Evolutionary conservation across 1,140 invertebrate species (phyloP), one percentile per base, ranked within the genome.

Genomic region (Magallana angulata): DNA sequence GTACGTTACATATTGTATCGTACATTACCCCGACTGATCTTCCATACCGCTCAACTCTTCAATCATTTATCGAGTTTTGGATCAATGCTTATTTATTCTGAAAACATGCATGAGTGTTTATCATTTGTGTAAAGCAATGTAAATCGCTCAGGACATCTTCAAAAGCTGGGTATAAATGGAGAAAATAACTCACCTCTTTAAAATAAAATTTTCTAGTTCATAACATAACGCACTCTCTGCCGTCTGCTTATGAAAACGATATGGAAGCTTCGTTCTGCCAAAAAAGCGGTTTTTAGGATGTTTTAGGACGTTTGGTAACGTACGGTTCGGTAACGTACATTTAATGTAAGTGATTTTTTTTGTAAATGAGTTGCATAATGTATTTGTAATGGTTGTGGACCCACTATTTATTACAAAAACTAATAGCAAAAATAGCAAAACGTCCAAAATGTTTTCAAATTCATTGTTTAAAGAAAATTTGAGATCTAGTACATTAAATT

Each of bases 311-410:
- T 36, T 81, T 24, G 2, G 14, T 80, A 80, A 30, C 71, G 71
- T 80, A 80, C 71, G 36, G 16, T 80, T 80, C 71, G 36, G 12
- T 80, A 24, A 80, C 71, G 71, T 7, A 80, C 71, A 24, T 81
- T 81, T 81, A 24, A 81, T 11, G 6, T 81, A 14, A 57, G 12
- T 11, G 36, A 81, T n/a, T n/a, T 80, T 81, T 1, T 48, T 14
- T 6, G 36, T 36, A 16, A 30, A 48, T 3, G 14, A 30, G 18
- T 30, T 30, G 3, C 3, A 80, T 11, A 48, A 48, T 80, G 71
- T 80, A 48, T 80, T 7, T 12, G 30, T 30, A 7, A 30, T 2
- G 36, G 36, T 30, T 80, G 18, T 80, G 3, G 59, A 9, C 59
- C 8, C 11, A 1, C 36, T 48, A 18, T 80, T 80, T 24, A 48